phyloP scores from a whole-genome alignment of 2,113 vertebrate genomes.

The Dicentrarchus labrax region DNA sequence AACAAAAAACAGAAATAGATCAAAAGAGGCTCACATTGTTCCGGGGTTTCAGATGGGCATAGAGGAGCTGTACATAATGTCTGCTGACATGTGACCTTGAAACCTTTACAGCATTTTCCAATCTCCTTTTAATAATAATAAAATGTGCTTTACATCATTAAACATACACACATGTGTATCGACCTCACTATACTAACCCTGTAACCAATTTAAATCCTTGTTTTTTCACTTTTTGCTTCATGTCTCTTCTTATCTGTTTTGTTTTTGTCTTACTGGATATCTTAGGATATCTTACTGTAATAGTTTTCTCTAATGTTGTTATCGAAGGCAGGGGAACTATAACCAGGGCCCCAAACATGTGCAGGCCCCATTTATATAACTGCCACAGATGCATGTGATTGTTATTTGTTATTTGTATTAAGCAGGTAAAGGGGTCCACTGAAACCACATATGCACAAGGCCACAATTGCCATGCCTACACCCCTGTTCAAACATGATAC shows the following conservation, averaged over 20 bases:
- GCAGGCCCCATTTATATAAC: too few relatives aligned
- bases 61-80: constrained; percentile 20
- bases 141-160: too few relatives aligned
- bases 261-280: not conserved
- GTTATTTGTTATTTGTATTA: not conserved
- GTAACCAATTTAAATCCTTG: too few relatives aligned
- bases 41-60: not conserved
- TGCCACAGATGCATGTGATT: not conserved
- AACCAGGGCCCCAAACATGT: too few relatives aligned
- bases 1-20: not conserved
- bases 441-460: too few relatives aligned
- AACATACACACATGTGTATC: too few relatives aligned
- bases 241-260: not conserved
- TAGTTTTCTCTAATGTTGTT: too few relatives aligned
- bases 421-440: not conserved
- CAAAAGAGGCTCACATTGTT: constrained; percentile 19
- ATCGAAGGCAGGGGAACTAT: not conserved
- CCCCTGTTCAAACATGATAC: too few relatives aligned
- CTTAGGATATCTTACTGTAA: too few relatives aligned
- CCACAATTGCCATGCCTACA: too few relatives aligned
- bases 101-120: constrained; percentile 8
- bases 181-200: too few relatives aligned
- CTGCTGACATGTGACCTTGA: constrained; percentile 31
- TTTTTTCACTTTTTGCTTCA: too few relatives aligned
- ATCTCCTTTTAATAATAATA: not conserved